Percentiles rank a stretch among this genome's conserved stretches.
Conservation (phyloP, 2,113 vertebrate species). For the Lophura nycthemera region DNA sequence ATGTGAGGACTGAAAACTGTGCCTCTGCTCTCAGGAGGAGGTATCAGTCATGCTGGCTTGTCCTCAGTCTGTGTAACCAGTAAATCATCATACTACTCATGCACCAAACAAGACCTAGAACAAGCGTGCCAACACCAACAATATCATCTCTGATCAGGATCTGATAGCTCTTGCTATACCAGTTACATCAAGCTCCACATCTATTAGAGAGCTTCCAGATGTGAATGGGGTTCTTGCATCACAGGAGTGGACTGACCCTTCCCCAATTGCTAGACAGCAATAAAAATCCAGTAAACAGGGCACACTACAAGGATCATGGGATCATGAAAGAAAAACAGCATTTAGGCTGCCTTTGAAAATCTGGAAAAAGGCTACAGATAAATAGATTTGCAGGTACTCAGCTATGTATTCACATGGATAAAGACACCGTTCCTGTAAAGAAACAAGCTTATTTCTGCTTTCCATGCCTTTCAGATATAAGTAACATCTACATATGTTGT, state of each 20-base stretch:
- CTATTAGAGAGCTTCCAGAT: not conserved
- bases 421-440: not conserved
- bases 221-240: not conserved
- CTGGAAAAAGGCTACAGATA: not conserved
- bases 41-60: not conserved
- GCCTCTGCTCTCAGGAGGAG: not conserved
- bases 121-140: not conserved
- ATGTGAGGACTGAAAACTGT: not conserved
- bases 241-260: not conserved
- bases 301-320: not conserved
- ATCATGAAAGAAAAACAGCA: not conserved
- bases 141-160: not conserved
- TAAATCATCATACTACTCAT: accelerated
- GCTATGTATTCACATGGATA: not conserved
- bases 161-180: not conserved
- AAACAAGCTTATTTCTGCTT: not conserved
- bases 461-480: not conserved
- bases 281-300: not conserved
- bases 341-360: not conserved
- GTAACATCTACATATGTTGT: no score
- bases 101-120: not conserved
- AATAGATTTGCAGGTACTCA: not conserved
- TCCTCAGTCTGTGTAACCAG: not conserved
- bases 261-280: not conserved
- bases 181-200: not conserved